A percentile compares a stretch with the other conserved stretches of the same genome.
Evolutionary conservation across 2,113 vertebrate species (phyloP).

Genomic region (Excalfactoria chinensis): DNA sequence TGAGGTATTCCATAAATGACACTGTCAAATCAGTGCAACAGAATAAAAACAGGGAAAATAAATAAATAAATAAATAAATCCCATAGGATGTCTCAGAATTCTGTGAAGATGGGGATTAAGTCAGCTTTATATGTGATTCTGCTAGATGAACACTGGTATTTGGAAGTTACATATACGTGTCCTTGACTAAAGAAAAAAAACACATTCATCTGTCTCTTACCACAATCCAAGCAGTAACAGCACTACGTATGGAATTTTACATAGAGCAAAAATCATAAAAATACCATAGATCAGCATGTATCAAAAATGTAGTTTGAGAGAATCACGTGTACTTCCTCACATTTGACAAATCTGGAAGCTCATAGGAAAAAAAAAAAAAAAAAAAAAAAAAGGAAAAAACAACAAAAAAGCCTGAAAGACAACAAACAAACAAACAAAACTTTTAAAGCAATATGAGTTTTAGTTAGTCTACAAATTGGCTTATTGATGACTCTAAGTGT

Average conservation of each 20-base stretch:
- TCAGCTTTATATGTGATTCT: neutral
- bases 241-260: neutral
- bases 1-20: neutral
- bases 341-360: neutral
- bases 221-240: neutral
- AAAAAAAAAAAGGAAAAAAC: too few relatives aligned
- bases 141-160: neutral
- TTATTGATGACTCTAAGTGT: neutral
- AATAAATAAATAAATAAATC: too few relatives aligned
- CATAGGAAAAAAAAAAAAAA: neutral
- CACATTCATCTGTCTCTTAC: neutral
- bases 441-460: neutral
- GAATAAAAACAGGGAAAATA: neutral
- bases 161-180: neutral
- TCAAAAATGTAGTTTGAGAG: neutral
- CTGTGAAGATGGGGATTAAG: neutral
- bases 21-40: neutral
- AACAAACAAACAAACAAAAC: neutral
- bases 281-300: neutral
- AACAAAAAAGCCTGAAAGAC: neutral
- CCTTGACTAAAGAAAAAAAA: neutral
- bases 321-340: neutral
- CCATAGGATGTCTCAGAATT: neutral
- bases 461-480: neutral
- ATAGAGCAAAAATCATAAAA: neutral